Evolutionary conservation across 2,888 invertebrate genomes (phyloP).

Genomic region (Rhogogaster chlorosoma): DNA sequence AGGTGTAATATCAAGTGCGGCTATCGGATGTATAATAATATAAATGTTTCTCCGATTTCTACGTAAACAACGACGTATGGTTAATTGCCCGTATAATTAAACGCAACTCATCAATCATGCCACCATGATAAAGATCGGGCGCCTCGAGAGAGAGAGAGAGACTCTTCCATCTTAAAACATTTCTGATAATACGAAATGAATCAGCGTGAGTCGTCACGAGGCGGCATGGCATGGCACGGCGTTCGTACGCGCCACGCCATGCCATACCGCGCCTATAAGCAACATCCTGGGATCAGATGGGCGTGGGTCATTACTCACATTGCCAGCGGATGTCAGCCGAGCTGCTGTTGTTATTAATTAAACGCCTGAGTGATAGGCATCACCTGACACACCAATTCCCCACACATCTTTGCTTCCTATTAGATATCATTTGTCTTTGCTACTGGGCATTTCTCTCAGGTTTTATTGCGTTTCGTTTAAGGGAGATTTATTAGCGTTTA

Average conservation of each 20-base stretch:
- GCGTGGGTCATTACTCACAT: slow-evolving; percentile 74
- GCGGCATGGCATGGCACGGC: slow-evolving; percentile 6
- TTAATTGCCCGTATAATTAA: slow-evolving; percentile 43
- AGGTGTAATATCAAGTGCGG: background rate
- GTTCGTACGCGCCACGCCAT: slow-evolving; percentile 32
- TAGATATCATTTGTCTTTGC: slow-evolving; percentile 76
- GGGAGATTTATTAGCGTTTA: slow-evolving; percentile 61
- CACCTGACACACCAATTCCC: slow-evolving; percentile 63
- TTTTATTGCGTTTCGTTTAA: slow-evolving; percentile 64
- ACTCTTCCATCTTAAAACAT: slow-evolving; percentile 56
- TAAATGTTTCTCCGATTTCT: slow-evolving; percentile 34
- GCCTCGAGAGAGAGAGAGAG: slow-evolving; percentile 31
- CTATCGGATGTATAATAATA: background rate
- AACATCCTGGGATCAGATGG: slow-evolving; percentile 70
- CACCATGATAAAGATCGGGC: slow-evolving; percentile 22
- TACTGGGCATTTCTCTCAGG: slow-evolving; percentile 69
- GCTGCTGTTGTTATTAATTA: slow-evolving; percentile 76
- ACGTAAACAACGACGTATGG: slow-evolving; percentile 27
- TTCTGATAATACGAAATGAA: slow-evolving; percentile 70
- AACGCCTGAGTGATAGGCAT: slow-evolving; percentile 75
- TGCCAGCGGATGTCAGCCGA: slow-evolving; percentile 72
- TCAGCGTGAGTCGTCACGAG: slow-evolving; percentile 59
- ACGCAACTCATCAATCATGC: slow-evolving; percentile 26
- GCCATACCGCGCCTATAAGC: slow-evolving; percentile 31
- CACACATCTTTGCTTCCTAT: slow-evolving; percentile 70